Evolutionary conservation across 2,113 vertebrate genomes (phyloP).

Genomic region (Uria lomvia): DNA sequence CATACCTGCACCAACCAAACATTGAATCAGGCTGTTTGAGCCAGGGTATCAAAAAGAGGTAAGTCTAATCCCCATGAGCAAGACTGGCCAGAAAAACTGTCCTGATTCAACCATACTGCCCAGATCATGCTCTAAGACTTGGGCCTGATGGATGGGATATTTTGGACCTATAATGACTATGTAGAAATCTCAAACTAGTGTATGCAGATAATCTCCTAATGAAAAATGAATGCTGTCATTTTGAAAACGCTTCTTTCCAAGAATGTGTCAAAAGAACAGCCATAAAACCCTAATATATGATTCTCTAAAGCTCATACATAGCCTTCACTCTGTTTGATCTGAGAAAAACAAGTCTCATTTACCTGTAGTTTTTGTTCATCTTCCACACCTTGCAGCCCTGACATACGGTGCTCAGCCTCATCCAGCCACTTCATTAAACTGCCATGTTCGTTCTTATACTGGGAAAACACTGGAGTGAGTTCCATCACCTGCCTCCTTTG

Average conservation of each 20-base stretch:
- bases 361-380: constrained; percentile 64
- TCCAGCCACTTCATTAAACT: constrained; percentile 70
- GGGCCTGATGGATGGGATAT: background rate
- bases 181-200: background rate
- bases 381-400: constrained; percentile 56
- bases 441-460: constrained; percentile 56
- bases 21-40: background rate
- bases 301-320: background rate
- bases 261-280: background rate
- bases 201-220: background rate
- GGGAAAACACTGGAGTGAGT: constrained; percentile 48
- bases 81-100: background rate
- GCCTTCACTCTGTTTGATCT: background rate
- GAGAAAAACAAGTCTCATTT: background rate
- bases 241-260: background rate
- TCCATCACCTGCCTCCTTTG: constrained; percentile 56
- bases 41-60: background rate
- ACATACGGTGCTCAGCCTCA: constrained; percentile 53
- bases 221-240: background rate
- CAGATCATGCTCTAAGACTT: accelerated
- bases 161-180: background rate
- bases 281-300: background rate
- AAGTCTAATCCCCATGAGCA: background rate
- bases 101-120: background rate
- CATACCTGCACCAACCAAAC: background rate